A percentile compares a stretch with the other conserved stretches of the same genome.
These are phyloP conservation scores for Brachyalestes nurse DNA, from an alignment of 2,797 vertebrate genomes.

Conservation along the genomic window DNA sequence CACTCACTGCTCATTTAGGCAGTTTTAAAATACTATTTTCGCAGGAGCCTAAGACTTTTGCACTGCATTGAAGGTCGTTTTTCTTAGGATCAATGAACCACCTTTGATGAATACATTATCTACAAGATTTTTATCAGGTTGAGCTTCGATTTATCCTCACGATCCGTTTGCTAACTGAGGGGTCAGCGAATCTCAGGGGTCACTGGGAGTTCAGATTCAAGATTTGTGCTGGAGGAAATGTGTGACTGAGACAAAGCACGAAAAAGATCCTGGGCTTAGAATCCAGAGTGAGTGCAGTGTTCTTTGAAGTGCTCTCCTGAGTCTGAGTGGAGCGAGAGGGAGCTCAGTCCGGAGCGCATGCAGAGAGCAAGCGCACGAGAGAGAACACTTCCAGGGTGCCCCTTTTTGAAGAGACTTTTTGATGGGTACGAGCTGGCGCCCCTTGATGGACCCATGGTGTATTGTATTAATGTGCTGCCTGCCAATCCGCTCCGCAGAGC, in stretches of 20 bases:
- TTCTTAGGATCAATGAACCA: background rate
- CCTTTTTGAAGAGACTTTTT: conserved; percentile 2
- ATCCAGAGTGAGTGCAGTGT: conserved; percentile 38
- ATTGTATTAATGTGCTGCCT: conserved; percentile 33
- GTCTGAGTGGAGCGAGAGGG: conserved; percentile 21
- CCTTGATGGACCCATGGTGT: conserved; percentile 20
- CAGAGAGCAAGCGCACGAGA: conserved; percentile 26
- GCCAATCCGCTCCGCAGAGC: background rate
- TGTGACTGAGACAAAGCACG: conserved; percentile 54
- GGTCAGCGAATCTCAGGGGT: conserved; percentile 17
- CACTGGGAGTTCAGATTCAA: conserved; percentile 19
- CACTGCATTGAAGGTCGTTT: no score
- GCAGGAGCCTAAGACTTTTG: no score
- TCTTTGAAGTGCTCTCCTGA: conserved; percentile 49
- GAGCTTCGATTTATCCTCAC: background rate
- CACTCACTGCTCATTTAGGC: no score
- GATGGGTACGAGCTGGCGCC: conserved; percentile 16
- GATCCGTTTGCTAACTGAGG: background rate
- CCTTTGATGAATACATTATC: background rate
- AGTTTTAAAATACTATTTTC: no score
- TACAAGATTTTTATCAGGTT: background rate
- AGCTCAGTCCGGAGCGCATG: conserved; percentile 22
- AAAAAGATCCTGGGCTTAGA: conserved; percentile 38
- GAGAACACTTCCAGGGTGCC: background rate
- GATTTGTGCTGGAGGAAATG: conserved; percentile 5